Evolutionary conservation across 1,140 invertebrate genomes (phyloP).

Genomic region (Papilio polyxenes): DNA sequence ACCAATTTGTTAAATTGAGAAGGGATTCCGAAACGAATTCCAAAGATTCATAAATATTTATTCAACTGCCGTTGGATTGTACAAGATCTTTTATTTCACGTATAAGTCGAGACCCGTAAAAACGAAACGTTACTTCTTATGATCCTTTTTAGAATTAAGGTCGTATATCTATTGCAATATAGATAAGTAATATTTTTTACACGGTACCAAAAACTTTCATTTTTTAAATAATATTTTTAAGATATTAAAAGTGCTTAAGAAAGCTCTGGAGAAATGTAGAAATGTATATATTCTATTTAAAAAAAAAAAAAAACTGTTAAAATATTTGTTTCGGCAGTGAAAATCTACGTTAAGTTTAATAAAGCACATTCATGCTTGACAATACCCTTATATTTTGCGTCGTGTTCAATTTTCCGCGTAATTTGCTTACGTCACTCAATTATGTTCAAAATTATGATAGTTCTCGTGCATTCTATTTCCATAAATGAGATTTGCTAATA

Average conservation of each 20-base stretch:
- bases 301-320: too few species aligned
- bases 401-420: constrained; percentile 8
- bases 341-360: too few species aligned
- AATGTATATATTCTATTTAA: neutral
- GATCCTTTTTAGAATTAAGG: neutral
- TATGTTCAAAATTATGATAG: constrained; percentile 3
- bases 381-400: neutral
- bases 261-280: neutral
- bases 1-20: constrained; percentile 24
- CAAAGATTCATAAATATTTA: constrained; percentile 28
- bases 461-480: neutral
- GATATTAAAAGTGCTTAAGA: neutral
- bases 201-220: neutral
- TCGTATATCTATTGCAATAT: neutral
- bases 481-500: neutral
- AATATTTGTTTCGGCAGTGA: neutral
- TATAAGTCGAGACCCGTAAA: constrained; percentile 2
- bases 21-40: neutral
- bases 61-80: neutral
- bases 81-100: constrained; percentile 2
- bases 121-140: neutral
- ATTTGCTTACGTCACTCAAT: constrained; percentile 16
- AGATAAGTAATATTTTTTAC: neutral
- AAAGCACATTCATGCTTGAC: neutral
- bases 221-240: too few species aligned